Base-by-base conservation (phyloP, 2,113 vertebrate species). In the Mustela lutreola region DNA sequence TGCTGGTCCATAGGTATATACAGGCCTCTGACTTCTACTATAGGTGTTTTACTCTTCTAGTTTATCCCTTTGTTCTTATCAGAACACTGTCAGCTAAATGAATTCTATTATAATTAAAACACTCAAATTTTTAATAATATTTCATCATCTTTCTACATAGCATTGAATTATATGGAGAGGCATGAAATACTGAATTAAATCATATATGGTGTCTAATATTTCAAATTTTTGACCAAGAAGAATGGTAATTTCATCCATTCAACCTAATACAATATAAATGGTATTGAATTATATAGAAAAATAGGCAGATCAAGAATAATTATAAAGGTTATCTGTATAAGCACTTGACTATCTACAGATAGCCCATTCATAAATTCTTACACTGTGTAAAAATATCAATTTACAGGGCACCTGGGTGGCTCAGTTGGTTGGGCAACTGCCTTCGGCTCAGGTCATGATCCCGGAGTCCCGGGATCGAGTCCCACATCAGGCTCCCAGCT, bases 121-220 rank as follows among this genome's bases (percentile, higher is more conserved):
- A 65, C 19, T 81, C 36, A 58, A 67, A 65, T 15, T 93, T 82
- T 87, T 76, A 93, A 79, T 56, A 56, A 53, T 86, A 94, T 83
- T 80, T 79, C 39, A 79, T 84, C 78, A 90, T 93, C 33, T 45
- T 89, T 3, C 39, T 58, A 93, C 1, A 63, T 33, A 89, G 56
- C 21, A 86, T 7, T 92, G 50, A 82, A 92, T 36, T 50, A 83
- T 21, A 91, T 15, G 4, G 21, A 83, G 33, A 83, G 39, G 42
- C n/a, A 95, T 45, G 67, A 73, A 85, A 93, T 75, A 85, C 1
- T 94, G 81, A 96, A 75, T 88, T 60, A 94, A 86, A 70, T 85
- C 19, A 94, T 62, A 80, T 33, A 86, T 11, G 70, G 81, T n/a
- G 39, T 81, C 11, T 48, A 94, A 92, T 78, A 75, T 18, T 56